Base-by-base conservation (phyloP, 1,140 invertebrate species). In the Carcinoscorpius rotundicauda region DNA sequence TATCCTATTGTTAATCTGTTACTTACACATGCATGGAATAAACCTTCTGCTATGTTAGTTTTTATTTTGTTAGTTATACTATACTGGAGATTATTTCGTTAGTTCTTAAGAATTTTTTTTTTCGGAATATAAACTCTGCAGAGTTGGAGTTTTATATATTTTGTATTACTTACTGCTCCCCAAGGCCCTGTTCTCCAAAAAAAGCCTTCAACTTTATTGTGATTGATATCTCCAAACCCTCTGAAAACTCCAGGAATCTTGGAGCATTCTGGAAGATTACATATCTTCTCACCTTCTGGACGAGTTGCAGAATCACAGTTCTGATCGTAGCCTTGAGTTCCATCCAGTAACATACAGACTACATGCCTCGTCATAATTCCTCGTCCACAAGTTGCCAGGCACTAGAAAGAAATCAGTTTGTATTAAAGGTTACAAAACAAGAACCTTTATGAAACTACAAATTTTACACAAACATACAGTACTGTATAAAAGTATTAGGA, bases 121-220 rank as follows among this genome's bases (percentile, higher is more conserved):
- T 29, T 29, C 29, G 2, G 29, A 29, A 29, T 29, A 29, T 29
- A 0, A 29, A 29, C 29, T 29, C 29, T 29, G 29, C 29, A 29
- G 29, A 29, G 29, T 29, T 29, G 29, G 29, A 29, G 29, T 29
- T 29, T 29, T 29, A 29, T 29, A 29, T 51, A 29, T 64, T 49
- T 11, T 52, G 56, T 48, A 29, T 11, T 51, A 71, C 75, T 70
- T 72, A 78, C 77, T 60, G 66, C 67, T 65, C 75, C 74, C 76
- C 76, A 78, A 2, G 71, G 67, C 49, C 75, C 76, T 49, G 73
- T 71, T 66, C 74, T 73, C 77, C 77, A 78, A 49, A 73, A 73
- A 65, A 67, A 73, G 4, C 70, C 71, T 50, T 64, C 59, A 8
- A 60, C 56, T 9, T 49, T 67, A 51, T 70, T 70, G 52, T 69